These are phyloP conservation scores for Xestia xanthographa DNA, from an alignment of 2,888 invertebrate species.

Conservation along the genomic window DNA sequence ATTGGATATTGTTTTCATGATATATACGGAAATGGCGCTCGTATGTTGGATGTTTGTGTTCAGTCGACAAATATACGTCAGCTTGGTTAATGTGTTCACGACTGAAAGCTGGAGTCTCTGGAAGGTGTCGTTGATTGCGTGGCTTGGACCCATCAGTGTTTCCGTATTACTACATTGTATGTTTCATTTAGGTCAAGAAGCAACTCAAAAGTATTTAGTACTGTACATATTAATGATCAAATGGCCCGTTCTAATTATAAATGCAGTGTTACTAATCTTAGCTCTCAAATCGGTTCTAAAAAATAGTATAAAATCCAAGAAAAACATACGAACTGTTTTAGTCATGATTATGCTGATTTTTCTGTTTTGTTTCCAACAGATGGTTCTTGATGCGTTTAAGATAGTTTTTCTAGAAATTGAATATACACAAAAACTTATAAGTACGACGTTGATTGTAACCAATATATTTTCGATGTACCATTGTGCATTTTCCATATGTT, in stretches of 20 bases:
- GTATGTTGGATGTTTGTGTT: slow-evolving; percentile 85
- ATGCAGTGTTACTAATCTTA: slow-evolving; percentile 77
- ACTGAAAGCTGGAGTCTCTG: slow-evolving; percentile 68
- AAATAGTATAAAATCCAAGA: slow-evolving; percentile 73
- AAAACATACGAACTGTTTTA: slow-evolving; percentile 75
- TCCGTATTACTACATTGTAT: slow-evolving; percentile 62
- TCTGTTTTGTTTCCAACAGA: slow-evolving; percentile 82
- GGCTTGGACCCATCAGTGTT: slow-evolving; percentile 75
- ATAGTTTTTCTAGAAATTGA: slow-evolving; percentile 69
- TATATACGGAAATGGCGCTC: slow-evolving; percentile 80
- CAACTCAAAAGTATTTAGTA: slow-evolving; percentile 62
- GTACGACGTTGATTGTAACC: slow-evolving; percentile 55
- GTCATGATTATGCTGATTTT: slow-evolving; percentile 82
- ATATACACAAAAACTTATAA: slow-evolving; percentile 51
- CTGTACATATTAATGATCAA: slow-evolving; percentile 77
- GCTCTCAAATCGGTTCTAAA: slow-evolving; percentile 76
- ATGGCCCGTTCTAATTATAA: slow-evolving; percentile 81
- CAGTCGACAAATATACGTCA: slow-evolving; percentile 81
- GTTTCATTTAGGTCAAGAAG: slow-evolving; percentile 53
- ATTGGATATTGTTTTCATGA: slow-evolving; percentile 68
- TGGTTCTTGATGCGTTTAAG: slow-evolving; percentile 77
- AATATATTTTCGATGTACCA: slow-evolving; percentile 80
- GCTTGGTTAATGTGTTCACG: slow-evolving; percentile 81
- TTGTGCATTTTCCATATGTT: slow-evolving; percentile 80
- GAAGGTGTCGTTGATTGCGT: slow-evolving; percentile 75